Evolutionary conservation across 2,888 invertebrate genomes (phyloP).

Genomic region (Sphecodes monilicornis): DNA sequence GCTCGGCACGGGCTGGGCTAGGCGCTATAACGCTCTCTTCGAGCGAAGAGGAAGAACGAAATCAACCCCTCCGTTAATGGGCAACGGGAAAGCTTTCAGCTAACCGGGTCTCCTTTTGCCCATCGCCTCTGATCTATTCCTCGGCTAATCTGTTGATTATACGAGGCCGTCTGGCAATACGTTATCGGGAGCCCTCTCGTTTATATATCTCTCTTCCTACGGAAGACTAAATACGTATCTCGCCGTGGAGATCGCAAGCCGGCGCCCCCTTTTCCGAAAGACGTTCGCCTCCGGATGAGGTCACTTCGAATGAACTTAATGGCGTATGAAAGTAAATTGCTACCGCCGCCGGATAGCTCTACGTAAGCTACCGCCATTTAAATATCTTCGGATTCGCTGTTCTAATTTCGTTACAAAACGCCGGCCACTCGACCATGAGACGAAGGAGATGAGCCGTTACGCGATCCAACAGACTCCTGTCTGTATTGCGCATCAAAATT

Average conservation of each 20-base stretch:
- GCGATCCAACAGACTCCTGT: no score
- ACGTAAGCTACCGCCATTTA: slow-evolving; percentile 13
- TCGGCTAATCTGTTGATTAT: slow-evolving; percentile 84
- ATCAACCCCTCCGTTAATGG: slow-evolving; percentile 82
- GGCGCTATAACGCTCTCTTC: slow-evolving; percentile 40
- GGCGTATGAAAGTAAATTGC: slow-evolving; percentile 76
- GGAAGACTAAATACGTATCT: slow-evolving; percentile 55
- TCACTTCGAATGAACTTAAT: slow-evolving; percentile 67
- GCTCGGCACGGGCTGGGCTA: slow-evolving; percentile 49
- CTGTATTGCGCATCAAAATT: background rate
- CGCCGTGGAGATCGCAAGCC: slow-evolving; percentile 49
- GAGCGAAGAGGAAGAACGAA: slow-evolving; percentile 72
- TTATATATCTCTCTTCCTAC: slow-evolving; percentile 57
- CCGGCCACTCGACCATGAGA: background rate
- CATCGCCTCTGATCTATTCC: slow-evolving; percentile 83
- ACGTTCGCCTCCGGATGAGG: slow-evolving; percentile 58
- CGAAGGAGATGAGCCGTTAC: background rate
- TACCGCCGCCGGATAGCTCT: slow-evolving; percentile 22
- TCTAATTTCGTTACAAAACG: slow-evolving; percentile 1
- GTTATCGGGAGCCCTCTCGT: slow-evolving; percentile 78
- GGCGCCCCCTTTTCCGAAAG: slow-evolving; percentile 71
- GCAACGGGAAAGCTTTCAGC: slow-evolving; percentile 84
- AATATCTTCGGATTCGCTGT: background rate
- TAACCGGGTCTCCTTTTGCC: slow-evolving; percentile 80
- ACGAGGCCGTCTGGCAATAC: slow-evolving; percentile 82